These are phyloP conservation scores for Sceloporus tristichus DNA, from an alignment of 2,113 vertebrate species.

Conservation along the genomic window DNA sequence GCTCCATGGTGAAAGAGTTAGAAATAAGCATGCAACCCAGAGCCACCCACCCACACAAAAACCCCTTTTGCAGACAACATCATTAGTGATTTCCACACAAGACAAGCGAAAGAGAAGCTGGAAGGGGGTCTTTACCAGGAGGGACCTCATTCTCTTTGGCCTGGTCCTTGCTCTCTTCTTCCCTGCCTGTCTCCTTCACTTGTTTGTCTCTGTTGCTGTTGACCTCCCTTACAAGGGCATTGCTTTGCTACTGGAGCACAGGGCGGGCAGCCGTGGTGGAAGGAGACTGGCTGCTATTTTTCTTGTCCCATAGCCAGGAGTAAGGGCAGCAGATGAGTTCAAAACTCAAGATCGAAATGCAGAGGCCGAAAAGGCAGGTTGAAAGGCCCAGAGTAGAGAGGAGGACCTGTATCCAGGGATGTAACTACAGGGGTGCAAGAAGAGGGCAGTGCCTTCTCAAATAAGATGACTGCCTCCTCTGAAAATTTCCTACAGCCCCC, in stretches of 20 bases:
- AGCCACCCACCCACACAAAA: neutral
- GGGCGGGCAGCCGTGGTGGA: neutral
- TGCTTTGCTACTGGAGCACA: constrained; percentile 4
- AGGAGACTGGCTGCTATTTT: neutral
- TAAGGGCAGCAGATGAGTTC: constrained; percentile 65
- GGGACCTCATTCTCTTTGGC: constrained; percentile 57
- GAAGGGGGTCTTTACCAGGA: constrained; percentile 70
- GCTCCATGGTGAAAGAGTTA: neutral
- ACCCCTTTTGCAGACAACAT: neutral
- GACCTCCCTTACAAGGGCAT: constrained; percentile 63
- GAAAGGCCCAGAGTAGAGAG: too few relatives aligned
- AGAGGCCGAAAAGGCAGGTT: too few relatives aligned
- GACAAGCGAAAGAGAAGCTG: too few relatives aligned
- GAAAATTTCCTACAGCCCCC: too few relatives aligned
- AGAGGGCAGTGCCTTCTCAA: too few relatives aligned
- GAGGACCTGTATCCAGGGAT: too few relatives aligned
- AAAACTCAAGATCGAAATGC: constrained; percentile 39
- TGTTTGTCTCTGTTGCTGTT: constrained; percentile 15
- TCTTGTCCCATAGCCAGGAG: constrained; percentile 72
- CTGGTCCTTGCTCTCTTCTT: constrained; percentile 46
- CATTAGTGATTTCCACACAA: neutral
- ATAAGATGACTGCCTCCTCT: too few relatives aligned
- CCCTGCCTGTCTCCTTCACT: neutral
- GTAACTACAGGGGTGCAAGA: too few relatives aligned
- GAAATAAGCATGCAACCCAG: too few relatives aligned